Conservation (phyloP, 1,140 invertebrate genomes). For the Papilio dardanus region DNA sequence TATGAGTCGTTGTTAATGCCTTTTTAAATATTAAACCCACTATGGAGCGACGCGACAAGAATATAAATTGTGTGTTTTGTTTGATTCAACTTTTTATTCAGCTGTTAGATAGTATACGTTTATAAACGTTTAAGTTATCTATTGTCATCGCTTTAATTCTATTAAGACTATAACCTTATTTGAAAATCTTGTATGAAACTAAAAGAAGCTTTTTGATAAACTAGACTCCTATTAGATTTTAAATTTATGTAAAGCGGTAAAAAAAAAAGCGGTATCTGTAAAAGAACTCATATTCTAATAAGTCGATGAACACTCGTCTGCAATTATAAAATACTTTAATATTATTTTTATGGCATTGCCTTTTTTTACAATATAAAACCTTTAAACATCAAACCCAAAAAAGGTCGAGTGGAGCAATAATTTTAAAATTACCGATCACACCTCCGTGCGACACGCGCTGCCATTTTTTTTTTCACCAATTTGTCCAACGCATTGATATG, state of each 20-base stretch:
- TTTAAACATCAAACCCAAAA: conserved; percentile 32
- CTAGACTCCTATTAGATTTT: neutral
- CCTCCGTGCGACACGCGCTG: conserved; percentile 64
- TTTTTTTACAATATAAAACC: conserved; percentile 37
- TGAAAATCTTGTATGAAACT: neutral
- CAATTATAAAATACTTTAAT: neutral
- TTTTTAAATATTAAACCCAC: conserved; percentile 28
- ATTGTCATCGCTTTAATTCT: neutral
- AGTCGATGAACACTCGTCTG: neutral
- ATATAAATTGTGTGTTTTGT: conserved; percentile 27
- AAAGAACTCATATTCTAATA: neutral
- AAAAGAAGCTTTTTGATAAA: neutral
- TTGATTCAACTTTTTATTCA: conserved; percentile 13
- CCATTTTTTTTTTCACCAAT: conserved; percentile 77
- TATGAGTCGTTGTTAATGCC: conserved; percentile 22
- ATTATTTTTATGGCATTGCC: neutral
- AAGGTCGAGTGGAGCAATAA: conserved; percentile 39
- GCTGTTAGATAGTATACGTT: neutral
- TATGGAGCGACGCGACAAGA: conserved; percentile 10
- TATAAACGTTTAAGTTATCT: neutral
- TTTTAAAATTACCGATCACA: conserved; percentile 49
- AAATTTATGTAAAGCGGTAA: neutral
- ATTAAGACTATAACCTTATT: neutral
- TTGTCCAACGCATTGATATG: conserved; percentile 75
- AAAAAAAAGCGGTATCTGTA: neutral